These are phyloP conservation scores for Cettia cetti DNA, from an alignment of 2,113 vertebrate species.

Conservation along the genomic window DNA sequence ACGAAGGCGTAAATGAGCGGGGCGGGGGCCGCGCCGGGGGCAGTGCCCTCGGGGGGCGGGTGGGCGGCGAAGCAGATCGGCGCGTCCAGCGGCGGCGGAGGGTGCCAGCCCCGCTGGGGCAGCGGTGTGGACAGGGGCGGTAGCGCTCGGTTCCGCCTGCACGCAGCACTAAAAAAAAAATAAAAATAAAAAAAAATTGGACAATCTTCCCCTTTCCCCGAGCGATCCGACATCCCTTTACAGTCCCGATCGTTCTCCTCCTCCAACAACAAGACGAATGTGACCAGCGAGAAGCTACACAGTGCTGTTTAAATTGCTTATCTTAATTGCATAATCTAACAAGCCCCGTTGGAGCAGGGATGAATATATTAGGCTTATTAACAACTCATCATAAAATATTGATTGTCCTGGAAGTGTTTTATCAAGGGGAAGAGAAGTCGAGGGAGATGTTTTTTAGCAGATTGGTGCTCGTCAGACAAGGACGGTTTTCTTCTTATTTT, in stretches of 20 bases:
- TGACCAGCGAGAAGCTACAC: background rate
- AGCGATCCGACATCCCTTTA: background rate
- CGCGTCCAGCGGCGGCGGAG: background rate
- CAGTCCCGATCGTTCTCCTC: background rate
- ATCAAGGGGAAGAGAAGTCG: conserved; percentile 14
- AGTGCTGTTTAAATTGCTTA: conserved; percentile 59
- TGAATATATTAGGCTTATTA: conserved; percentile 60
- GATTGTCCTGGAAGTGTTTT: conserved; percentile 48
- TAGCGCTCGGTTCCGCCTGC: background rate
- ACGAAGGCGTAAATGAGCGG: background rate
- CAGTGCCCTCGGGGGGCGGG: background rate
- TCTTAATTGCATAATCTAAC: conserved; percentile 65
- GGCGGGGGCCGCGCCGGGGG: background rate
- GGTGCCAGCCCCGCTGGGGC: background rate
- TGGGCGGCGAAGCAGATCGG: background rate
- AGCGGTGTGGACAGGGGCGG: background rate
- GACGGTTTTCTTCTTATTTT: background rate
- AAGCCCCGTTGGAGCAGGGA: conserved; percentile 51
- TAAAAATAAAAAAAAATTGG: background rate
- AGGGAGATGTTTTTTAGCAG: conserved; percentile 21
- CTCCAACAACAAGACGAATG: background rate
- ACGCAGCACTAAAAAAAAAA: too few species aligned
- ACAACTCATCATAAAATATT: conserved; percentile 66
- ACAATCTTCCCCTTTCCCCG: too few species aligned
- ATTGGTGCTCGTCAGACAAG: background rate